phyloP scores from a whole-genome alignment of 2,888 invertebrate species.

The Cerastis leucographa region DNA sequence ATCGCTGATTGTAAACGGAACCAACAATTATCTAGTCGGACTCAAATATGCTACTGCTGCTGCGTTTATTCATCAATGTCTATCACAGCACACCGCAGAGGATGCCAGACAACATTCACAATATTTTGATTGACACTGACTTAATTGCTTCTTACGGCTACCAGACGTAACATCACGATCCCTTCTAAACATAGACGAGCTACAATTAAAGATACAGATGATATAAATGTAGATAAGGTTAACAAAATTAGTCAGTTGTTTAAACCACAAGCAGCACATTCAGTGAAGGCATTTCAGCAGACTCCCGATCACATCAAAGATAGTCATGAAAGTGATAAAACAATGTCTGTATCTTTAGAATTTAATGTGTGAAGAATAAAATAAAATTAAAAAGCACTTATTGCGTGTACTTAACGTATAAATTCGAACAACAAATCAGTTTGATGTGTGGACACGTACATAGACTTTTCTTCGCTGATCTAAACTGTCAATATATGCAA shows the following conservation, averaged over 20 bases:
- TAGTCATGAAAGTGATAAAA: constrained; percentile 37
- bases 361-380: constrained; percentile 26
- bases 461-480: constrained; percentile 74
- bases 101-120: constrained; percentile 53
- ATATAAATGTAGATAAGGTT: constrained; percentile 19
- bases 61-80: constrained; percentile 43
- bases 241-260: constrained; percentile 12
- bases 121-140: constrained; percentile 57
- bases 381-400: constrained; percentile 53
- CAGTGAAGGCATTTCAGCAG: constrained; percentile 16
- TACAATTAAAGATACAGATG: constrained; percentile 45
- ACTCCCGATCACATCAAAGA: constrained; percentile 26
- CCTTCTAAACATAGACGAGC: constrained; percentile 33
- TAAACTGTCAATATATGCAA: constrained; percentile 89
- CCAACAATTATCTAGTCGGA: constrained; percentile 41
- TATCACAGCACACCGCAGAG: constrained; percentile 39
- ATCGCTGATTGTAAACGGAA: constrained; percentile 23
- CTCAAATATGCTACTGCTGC: constrained; percentile 22
- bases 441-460: constrained; percentile 65
- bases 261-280: constrained; percentile 3
- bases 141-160: constrained; percentile 52
- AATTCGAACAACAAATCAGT: constrained; percentile 65
- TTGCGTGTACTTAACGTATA: constrained; percentile 57
- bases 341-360: constrained; percentile 31
- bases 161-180: constrained; percentile 48